Conservation (phyloP, 2,797 vertebrate genomes). For the Pachyuromys duprasi region DNA sequence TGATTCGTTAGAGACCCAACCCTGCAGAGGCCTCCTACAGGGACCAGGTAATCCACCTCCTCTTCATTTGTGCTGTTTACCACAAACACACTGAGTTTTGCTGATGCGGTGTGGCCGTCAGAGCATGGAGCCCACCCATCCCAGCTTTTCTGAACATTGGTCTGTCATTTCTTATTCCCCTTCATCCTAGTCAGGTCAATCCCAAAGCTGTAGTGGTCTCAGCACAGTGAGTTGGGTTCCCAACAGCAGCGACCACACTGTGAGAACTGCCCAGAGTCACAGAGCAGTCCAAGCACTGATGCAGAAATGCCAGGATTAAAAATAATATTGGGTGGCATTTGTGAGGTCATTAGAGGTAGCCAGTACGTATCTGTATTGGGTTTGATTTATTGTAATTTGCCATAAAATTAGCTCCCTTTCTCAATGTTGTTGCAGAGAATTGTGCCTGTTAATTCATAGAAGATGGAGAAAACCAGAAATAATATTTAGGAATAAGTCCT, state of each 20-base stretch:
- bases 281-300: not conserved
- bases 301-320: not conserved
- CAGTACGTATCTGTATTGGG: not conserved
- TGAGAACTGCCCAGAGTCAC: not conserved
- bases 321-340: not conserved
- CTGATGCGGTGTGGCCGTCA: not conserved
- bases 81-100: not conserved
- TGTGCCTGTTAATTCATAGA: conserved; percentile 39
- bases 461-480: conserved; percentile 10
- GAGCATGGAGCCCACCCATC: not conserved
- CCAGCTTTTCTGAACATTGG: not conserved
- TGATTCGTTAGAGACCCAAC: not conserved
- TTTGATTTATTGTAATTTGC: not conserved
- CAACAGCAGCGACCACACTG: not conserved
- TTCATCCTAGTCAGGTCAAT: not conserved
- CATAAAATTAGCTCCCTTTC: conserved; percentile 15
- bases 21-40: not conserved
- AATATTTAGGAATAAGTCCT: conserved; percentile 26
- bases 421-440: not conserved
- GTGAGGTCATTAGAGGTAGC: not conserved
- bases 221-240: not conserved
- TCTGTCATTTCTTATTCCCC: not conserved
- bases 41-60: not conserved
- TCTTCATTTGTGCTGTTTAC: not conserved
- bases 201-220: not conserved